These are phyloP conservation scores for Mastomys coucha DNA, from an alignment of 2,113 vertebrate species.

Conservation along the genomic window DNA sequence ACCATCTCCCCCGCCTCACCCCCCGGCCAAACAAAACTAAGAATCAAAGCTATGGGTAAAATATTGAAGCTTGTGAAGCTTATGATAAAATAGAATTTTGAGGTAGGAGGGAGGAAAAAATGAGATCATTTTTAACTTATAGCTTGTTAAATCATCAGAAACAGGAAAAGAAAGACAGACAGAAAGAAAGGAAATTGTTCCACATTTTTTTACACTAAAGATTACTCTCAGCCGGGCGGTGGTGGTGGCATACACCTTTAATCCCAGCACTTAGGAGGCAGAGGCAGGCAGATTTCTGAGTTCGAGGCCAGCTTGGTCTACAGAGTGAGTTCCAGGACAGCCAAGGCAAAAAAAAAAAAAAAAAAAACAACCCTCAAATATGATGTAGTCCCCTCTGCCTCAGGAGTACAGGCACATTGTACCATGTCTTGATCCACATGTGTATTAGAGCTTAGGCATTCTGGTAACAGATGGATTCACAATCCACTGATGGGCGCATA, in stretches of 20 bases:
- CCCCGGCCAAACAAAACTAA: not conserved
- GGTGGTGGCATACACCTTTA: too few relatives aligned
- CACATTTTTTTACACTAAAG: not conserved
- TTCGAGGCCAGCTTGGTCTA: too few relatives aligned
- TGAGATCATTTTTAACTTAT: not conserved
- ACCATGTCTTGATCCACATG: not conserved
- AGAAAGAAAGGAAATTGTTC: not conserved
- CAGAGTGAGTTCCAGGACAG: too few relatives aligned
- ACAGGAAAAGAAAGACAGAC: not conserved
- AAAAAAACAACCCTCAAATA: not conserved
- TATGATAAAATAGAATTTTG: not conserved
- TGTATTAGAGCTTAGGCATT: not conserved
- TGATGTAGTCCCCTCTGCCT: not conserved
- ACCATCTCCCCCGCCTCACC: accelerated
- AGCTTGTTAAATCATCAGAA: not conserved
- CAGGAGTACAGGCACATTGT: not conserved
- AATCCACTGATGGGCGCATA: not conserved
- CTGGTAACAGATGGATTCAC: not conserved
- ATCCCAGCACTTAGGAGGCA: too few relatives aligned
- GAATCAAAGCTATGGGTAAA: not conserved
- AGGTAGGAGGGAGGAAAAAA: not conserved
- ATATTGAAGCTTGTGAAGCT: not conserved
- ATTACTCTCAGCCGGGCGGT: too few relatives aligned
- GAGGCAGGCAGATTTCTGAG: too few relatives aligned
- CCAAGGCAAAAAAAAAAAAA: too few relatives aligned